Evolutionary conservation across 2,888 invertebrate species (phyloP), one percentile per base, ranked within the genome.

Genomic region (Cristatella mucedo): DNA sequence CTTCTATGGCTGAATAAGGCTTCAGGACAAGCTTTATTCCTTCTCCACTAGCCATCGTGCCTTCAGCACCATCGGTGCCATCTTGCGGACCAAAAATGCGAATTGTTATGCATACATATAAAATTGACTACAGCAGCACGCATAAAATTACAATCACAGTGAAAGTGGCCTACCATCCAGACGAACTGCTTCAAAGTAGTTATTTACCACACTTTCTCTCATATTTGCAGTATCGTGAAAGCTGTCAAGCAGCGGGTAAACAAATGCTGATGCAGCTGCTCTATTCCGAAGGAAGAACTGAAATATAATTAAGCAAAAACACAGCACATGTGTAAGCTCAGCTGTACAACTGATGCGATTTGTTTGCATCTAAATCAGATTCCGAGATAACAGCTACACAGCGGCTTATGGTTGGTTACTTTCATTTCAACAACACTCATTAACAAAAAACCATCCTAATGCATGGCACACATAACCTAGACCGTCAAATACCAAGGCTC

Each of bases 261-360:
- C 58, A 29, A 63, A 46, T 39, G 53, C 46, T 2, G 47, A 33
- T 33, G 53, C 58, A 1, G 59, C 54, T 13, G 57, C 56, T 41
- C 62, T 45, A 46, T 63, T 63, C 22, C 58, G 43, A 37, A 59
- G 46, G 29, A 63, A 40, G 44, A 59, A 63, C 62, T 62, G 53
- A 33, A 49, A 45, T 13, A 41, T 13, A 33, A 13, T 16, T 16
- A 40, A n/a, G 18, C 15, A 31, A 13, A 19, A 21, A 39, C 15
- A 32, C 2, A 33, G 29, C 4, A n/a, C 6, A 13, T 11, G 4
- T 19, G 21, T n/a, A 33, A 5, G 18, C 9, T 16, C 20, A 33
- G 9, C 18, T n/a, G 9, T 5, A 33, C 7, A 33, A 5, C 4
- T 33, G 21, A 11, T 20, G 5, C 33, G 5, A 13, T 21, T 33